Conservation (phyloP, 2,888 invertebrate species). For the Agrochola lychnidis region DNA sequence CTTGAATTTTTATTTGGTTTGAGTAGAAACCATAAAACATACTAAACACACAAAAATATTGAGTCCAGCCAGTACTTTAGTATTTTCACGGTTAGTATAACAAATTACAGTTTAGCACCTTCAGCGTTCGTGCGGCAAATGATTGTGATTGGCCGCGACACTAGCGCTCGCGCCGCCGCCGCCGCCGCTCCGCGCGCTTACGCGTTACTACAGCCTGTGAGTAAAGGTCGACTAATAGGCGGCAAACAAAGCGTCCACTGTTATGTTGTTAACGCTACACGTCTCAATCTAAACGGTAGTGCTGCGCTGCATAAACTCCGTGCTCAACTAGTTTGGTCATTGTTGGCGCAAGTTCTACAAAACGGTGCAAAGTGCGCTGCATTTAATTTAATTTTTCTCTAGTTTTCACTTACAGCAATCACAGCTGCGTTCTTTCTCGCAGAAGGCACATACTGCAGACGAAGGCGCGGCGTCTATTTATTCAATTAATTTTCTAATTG, state of each 20-base stretch:
- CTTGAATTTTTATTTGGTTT: too few species aligned
- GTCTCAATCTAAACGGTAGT: conserved; percentile 37
- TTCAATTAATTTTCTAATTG: conserved; percentile 43
- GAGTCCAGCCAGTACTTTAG: conserved; percentile 19
- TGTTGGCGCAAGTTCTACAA: background rate
- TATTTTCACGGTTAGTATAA: conserved; percentile 48
- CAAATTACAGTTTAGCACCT: conserved; percentile 55
- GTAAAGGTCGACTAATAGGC: conserved; percentile 33
- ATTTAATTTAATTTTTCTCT: conserved; percentile 5
- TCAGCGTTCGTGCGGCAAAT: conserved; percentile 50
- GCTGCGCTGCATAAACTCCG: background rate
- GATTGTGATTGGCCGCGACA: conserved; percentile 24
- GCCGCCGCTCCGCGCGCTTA: background rate
- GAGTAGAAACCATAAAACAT: background rate
- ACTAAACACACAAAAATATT: conserved; percentile 6
- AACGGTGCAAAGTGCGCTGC: background rate
- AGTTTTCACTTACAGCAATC: background rate
- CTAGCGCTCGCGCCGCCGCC: conserved; percentile 27
- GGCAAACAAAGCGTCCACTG: conserved; percentile 38
- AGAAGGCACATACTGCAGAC: background rate
- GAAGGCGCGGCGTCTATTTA: conserved; percentile 10
- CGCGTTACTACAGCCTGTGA: conserved; percentile 6
- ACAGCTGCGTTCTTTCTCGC: background rate
- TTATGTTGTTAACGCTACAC: conserved; percentile 24
- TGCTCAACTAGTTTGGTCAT: conserved; percentile 10